Conservation (phyloP, 92 coral and sea anemone genomes). For the Anthopleura xanthogrammica region DNA sequence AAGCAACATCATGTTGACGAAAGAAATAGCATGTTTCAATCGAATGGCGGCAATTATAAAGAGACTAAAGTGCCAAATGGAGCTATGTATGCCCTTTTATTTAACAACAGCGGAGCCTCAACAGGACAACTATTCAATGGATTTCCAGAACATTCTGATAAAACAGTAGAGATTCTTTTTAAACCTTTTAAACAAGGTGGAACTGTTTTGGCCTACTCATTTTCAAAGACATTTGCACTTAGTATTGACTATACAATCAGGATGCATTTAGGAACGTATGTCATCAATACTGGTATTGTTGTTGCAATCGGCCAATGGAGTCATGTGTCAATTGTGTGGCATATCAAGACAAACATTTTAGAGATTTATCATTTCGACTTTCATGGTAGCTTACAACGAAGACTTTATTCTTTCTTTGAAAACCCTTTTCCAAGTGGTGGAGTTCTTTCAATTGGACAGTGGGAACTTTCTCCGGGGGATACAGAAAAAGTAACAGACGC, state of each 20-base stretch:
- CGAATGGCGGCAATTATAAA: slow-evolving; percentile 43
- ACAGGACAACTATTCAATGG: slow-evolving; percentile 58
- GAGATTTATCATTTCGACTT: slow-evolving; percentile 71
- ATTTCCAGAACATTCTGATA: slow-evolving; percentile 53
- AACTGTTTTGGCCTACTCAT: slow-evolving; percentile 80
- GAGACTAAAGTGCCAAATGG: slow-evolving; percentile 66
- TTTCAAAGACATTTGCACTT: slow-evolving; percentile 73
- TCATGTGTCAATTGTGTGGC: slow-evolving; percentile 83
- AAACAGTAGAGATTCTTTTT: slow-evolving; percentile 80
- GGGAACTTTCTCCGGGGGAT: slow-evolving; percentile 92
- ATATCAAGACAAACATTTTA: slow-evolving; percentile 39
- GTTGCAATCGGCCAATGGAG: slow-evolving; percentile 63
- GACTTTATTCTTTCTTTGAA: slow-evolving; percentile 40
- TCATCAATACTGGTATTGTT: slow-evolving; percentile 62
- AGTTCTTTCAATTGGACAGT: slow-evolving; percentile 81
- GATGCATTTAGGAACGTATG: slow-evolving; percentile 41
- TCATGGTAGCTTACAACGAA: slow-evolving; percentile 56
- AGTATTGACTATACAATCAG: slow-evolving; percentile 50
- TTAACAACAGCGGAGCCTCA: slow-evolving; percentile 79
- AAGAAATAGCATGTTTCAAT: slow-evolving; percentile 51
- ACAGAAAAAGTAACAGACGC: slow-evolving; percentile 49
- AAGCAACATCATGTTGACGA: slow-evolving; percentile 27
- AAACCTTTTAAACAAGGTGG: slow-evolving; percentile 69
- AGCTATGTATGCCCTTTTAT: slow-evolving; percentile 75
- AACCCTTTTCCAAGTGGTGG: slow-evolving; percentile 88